These are phyloP conservation scores for Linnaemya tessellans DNA, from an alignment of 2,888 invertebrate genomes.

Conservation along the genomic window DNA sequence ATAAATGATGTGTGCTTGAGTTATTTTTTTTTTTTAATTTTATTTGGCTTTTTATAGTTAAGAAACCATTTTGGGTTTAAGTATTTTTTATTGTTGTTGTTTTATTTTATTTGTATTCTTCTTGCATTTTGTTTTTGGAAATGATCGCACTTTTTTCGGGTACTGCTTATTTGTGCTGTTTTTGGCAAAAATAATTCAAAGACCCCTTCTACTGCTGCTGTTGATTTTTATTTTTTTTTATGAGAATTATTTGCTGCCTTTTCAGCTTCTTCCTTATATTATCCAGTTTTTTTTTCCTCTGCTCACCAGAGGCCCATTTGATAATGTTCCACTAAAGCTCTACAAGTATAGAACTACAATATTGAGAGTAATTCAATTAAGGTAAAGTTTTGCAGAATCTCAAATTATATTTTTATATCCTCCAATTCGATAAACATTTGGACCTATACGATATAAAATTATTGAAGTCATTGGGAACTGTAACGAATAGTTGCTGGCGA, in stretches of 20 bases:
- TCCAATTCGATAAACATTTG: too few species aligned
- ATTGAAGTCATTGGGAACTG: too few species aligned
- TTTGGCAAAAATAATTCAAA: slow-evolving; percentile 58
- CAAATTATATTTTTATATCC: too few species aligned
- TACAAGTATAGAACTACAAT: slow-evolving; percentile 47
- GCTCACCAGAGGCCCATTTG: slow-evolving; percentile 54
- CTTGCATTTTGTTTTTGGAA: slow-evolving; percentile 18
- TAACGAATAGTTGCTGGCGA: too few species aligned
- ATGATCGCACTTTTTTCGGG: slow-evolving; percentile 43
- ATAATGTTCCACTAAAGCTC: slow-evolving; percentile 46
- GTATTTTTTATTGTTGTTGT: slow-evolving; percentile 16
- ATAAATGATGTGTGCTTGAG: slow-evolving; percentile 39
- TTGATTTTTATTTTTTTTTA: slow-evolving; percentile 11
- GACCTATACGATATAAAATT: too few species aligned
- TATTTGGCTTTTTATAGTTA: slow-evolving; percentile 49
- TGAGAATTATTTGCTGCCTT: slow-evolving; percentile 42
- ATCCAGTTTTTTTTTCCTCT: slow-evolving; percentile 11
- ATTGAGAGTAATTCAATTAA: neutral
- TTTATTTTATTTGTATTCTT: neutral
- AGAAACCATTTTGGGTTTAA: slow-evolving; percentile 59
- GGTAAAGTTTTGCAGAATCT: neutral
- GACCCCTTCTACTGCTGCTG: slow-evolving; percentile 48
- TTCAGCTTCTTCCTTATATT: slow-evolving; percentile 35
- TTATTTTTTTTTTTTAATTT: slow-evolving; percentile 25
- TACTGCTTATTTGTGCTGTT: neutral